These are phyloP conservation scores for Todiramphus saurophagus DNA, from an alignment of 2,113 vertebrate species.

Conservation along the genomic window DNA sequence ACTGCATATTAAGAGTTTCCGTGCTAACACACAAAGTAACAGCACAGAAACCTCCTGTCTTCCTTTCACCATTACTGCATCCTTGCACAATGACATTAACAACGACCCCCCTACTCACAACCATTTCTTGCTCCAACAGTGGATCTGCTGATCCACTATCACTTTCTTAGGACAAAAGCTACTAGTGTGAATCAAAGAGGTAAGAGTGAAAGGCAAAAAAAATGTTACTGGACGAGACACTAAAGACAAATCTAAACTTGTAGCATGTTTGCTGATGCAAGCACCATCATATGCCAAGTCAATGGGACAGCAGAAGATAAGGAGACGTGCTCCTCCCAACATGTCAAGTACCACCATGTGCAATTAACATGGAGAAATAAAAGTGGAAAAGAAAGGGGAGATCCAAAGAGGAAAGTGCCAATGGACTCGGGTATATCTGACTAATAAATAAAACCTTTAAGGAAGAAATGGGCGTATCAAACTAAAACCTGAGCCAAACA, in stretches of 20 bases:
- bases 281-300: background rate
- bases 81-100: background rate
- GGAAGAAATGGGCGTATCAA: background rate
- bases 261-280: accelerated
- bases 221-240: accelerated
- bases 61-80: background rate
- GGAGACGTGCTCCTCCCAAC: background rate
- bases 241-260: background rate
- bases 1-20: background rate
- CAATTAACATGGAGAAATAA: background rate
- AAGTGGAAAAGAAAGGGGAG: background rate
- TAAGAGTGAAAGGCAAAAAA: background rate
- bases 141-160: background rate
- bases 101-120: background rate
- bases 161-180: background rate
- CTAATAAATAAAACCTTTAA: background rate
- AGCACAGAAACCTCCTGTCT: accelerated
- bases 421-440: background rate
- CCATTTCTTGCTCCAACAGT: background rate
- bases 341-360: background rate
- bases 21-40: background rate
- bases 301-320: background rate
- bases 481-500: background rate
- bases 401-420: background rate
- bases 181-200: background rate